phyloP scores from a whole-genome alignment of 2,888 invertebrate species.

The Leucophenga maculata region DNA sequence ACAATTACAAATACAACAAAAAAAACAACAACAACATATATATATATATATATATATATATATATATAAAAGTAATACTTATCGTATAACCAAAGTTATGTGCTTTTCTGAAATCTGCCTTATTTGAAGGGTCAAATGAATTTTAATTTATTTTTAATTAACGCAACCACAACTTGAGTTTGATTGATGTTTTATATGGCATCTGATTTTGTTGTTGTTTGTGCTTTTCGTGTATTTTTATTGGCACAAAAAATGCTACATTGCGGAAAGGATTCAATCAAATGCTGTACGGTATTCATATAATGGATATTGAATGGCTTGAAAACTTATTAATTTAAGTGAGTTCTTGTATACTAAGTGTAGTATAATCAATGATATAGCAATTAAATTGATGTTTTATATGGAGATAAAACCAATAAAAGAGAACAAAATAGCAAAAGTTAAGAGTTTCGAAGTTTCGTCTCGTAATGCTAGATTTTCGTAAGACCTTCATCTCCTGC shows the following conservation, averaged over 20 bases:
- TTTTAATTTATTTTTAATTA: conserved; percentile 18
- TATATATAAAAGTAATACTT: too few relatives aligned
- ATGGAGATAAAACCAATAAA: too few relatives aligned
- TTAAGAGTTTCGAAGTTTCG: too few relatives aligned
- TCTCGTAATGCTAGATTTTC: too few relatives aligned
- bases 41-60: too few relatives aligned
- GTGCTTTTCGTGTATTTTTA: background rate
- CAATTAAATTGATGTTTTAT: background rate
- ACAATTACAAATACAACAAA: background rate
- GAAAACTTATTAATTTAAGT: background rate
- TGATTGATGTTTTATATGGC: conserved; percentile 7
- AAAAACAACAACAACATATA: background rate
- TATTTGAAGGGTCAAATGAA: conserved; percentile 7
- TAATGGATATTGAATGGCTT: background rate
- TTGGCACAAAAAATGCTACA: too few relatives aligned
- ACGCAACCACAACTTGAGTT: background rate
- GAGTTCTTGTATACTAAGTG: too few relatives aligned
- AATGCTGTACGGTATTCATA: background rate
- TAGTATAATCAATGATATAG: background rate
- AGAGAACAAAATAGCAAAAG: too few relatives aligned
- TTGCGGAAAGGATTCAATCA: too few relatives aligned
- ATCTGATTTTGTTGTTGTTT: background rate
- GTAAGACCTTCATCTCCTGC: too few relatives aligned
- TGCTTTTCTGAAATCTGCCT: background rate
- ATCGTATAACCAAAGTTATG: background rate